phyloP scores from a whole-genome alignment of 2,888 invertebrate species.

The Ophonus ardosiacus region DNA sequence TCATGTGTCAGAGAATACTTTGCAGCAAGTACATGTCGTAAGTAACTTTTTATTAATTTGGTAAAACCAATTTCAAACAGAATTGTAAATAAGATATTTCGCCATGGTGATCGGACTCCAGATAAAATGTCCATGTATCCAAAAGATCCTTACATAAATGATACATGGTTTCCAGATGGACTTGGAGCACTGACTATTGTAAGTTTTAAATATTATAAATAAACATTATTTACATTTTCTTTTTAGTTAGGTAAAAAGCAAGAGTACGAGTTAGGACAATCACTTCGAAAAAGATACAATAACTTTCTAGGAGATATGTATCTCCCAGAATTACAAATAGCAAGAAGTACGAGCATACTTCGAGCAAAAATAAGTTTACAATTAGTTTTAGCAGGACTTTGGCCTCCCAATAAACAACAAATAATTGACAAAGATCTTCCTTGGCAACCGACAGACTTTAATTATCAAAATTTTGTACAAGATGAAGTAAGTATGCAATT shows the following conservation, averaged over 20 bases:
- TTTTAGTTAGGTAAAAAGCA: slow-evolving; percentile 72
- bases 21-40: slow-evolving; percentile 53
- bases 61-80: background rate
- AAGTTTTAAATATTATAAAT: slow-evolving; percentile 68
- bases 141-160: slow-evolving; percentile 75
- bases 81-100: slow-evolving; percentile 74
- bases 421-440: slow-evolving; percentile 54
- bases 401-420: slow-evolving; percentile 76
- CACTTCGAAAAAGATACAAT: slow-evolving; percentile 74
- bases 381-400: slow-evolving; percentile 82
- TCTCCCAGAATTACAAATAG: slow-evolving; percentile 74
- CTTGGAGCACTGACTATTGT: slow-evolving; percentile 87
- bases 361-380: slow-evolving; percentile 85
- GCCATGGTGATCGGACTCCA: slow-evolving; percentile 74
- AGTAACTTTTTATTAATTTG: background rate
- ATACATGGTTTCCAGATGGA: slow-evolving; percentile 81
- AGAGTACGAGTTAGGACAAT: slow-evolving; percentile 74
- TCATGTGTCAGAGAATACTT: background rate
- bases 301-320: slow-evolving; percentile 73
- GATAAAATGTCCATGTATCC: slow-evolving; percentile 68
- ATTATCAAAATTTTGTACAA: slow-evolving; percentile 40
- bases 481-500: slow-evolving; percentile 31
- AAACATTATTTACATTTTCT: background rate
- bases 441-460: slow-evolving; percentile 68
- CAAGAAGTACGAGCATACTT: slow-evolving; percentile 81